phyloP scores from a whole-genome alignment of 2,113 vertebrate genomes.

The Carlito syrichta region DNA sequence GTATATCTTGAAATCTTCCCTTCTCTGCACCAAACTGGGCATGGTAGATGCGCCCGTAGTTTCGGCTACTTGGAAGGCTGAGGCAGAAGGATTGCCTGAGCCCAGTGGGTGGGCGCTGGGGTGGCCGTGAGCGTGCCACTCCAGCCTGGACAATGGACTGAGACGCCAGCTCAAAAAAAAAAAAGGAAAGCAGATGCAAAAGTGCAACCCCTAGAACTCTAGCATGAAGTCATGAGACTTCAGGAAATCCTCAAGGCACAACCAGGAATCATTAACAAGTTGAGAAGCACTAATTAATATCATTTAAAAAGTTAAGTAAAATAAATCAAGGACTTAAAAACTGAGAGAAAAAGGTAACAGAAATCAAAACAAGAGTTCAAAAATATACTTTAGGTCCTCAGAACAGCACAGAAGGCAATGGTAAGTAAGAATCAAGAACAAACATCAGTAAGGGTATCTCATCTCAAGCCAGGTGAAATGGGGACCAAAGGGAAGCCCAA shows the following conservation, averaged over 20 bases:
- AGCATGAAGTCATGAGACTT: neutral
- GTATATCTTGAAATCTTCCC: neutral
- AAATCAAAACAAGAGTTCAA: neutral
- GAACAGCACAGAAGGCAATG: neutral
- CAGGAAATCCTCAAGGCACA: neutral
- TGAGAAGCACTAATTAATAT: no score
- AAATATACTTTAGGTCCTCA: neutral
- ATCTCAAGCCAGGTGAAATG: no score
- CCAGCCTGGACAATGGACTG: no score
- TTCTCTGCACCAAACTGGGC: neutral
- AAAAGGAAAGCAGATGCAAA: neutral
- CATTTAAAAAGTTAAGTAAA: neutral
- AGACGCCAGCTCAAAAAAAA: no score
- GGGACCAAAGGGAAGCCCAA: no score
- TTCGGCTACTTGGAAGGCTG: no score
- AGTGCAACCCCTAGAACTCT: neutral
- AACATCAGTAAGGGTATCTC: no score
- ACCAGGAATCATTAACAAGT: neutral
- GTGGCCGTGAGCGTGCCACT: no score
- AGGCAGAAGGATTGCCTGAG: no score
- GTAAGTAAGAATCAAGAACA: slow-evolving; percentile 2
- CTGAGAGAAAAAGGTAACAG: neutral
- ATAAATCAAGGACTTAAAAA: neutral
- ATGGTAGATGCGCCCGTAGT: no score
- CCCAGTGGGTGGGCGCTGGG: no score